Conservation (phyloP, 2,113 vertebrate genomes). For the Spheniscus mendiculus region DNA sequence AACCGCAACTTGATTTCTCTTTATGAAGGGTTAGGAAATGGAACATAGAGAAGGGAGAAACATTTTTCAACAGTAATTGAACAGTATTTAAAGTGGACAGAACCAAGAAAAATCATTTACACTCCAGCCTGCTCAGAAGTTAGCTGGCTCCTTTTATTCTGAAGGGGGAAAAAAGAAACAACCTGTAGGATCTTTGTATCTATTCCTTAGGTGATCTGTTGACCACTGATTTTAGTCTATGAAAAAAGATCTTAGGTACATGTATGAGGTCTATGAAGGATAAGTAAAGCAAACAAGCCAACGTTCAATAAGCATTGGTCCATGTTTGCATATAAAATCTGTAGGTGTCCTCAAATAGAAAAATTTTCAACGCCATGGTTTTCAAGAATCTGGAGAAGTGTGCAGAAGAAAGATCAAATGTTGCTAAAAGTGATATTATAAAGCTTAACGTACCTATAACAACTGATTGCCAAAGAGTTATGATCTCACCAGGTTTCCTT, state of each 20-base stretch:
- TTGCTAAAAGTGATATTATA: neutral
- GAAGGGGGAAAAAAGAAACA: neutral
- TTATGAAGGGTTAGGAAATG: neutral
- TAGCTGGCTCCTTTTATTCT: neutral
- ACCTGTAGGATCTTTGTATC: neutral
- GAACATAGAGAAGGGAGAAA: neutral
- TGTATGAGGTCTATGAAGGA: neutral
- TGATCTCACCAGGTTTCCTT: neutral
- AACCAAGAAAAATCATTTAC: neutral
- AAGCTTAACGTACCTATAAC: slow-evolving; percentile 39
- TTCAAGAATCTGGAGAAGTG: slow-evolving; percentile 28
- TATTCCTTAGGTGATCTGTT: neutral
- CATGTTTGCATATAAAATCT: neutral
- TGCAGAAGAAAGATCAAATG: slow-evolving; percentile 10
- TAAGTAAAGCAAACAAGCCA: neutral
- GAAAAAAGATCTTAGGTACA: neutral
- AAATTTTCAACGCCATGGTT: neutral
- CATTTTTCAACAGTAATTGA: neutral
- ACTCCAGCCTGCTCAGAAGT: neutral
- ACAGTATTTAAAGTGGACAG: neutral
- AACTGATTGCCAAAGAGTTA: slow-evolving; percentile 31
- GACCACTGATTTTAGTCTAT: neutral
- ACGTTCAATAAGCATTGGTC: neutral
- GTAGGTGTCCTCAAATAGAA: neutral
- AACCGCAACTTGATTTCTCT: neutral